phyloP scores from a whole-genome alignment of 2,113 vertebrate species.

The Calypte anna region DNA sequence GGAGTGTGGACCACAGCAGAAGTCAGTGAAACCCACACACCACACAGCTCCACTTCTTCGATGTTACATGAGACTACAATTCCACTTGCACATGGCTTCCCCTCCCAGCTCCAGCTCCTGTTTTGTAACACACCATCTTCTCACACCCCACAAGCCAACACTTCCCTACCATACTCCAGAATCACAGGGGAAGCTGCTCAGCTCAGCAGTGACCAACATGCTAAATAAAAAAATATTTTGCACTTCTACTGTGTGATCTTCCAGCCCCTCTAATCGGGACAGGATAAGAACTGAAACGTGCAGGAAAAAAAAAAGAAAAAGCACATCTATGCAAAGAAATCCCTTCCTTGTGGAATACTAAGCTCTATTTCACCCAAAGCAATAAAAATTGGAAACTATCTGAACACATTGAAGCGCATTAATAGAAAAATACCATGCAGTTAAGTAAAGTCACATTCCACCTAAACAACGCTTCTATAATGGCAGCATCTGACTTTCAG shows the following conservation, averaged over 20 bases:
- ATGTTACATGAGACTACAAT: too few species aligned
- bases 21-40: not conserved
- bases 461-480: slow-evolving; percentile 24
- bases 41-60: not conserved
- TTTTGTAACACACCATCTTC: not conserved
- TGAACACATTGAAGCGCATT: not conserved
- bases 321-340: not conserved
- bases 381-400: not conserved
- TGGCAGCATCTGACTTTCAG: slow-evolving; percentile 33
- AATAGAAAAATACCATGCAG: not conserved
- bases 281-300: not conserved
- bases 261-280: not conserved
- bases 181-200: not conserved
- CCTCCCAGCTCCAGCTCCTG: not conserved
- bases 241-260: accelerated
- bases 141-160: accelerated
- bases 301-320: not conserved
- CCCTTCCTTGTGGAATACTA: not conserved
- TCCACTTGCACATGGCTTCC: not conserved
- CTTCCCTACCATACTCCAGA: accelerated
- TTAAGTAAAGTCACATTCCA: not conserved
- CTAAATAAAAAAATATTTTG: accelerated
- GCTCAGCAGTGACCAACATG: accelerated
- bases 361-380: not conserved
- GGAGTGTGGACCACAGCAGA: not conserved